These are phyloP conservation scores for Oplegnathus fasciatus DNA, from an alignment of 2,113 vertebrate species.

Conservation along the genomic window DNA sequence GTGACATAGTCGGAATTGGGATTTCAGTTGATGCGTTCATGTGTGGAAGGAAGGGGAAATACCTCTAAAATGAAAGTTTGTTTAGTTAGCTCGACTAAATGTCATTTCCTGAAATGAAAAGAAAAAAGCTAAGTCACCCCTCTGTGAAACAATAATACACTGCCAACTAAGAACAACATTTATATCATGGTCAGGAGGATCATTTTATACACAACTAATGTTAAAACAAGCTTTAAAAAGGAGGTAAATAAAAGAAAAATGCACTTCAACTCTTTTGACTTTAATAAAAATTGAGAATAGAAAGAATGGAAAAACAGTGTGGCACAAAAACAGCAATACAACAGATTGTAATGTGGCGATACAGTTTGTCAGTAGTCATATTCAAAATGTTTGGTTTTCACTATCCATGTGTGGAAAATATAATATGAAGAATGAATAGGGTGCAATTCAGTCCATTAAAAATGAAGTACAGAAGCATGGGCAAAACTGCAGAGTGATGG, in stretches of 20 bases:
- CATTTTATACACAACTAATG: neutral
- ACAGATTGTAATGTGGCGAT: neutral
- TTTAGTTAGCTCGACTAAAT: constrained; percentile 17
- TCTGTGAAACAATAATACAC: neutral
- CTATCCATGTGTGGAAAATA: neutral
- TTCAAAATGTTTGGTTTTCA: neutral
- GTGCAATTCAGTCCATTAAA: neutral
- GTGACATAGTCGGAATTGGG: neutral
- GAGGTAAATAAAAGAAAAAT: neutral
- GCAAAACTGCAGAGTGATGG: too few species aligned
- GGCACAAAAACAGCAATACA: neutral
- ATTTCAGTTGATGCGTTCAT: neutral
- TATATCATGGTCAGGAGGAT: neutral
- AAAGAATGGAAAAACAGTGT: neutral
- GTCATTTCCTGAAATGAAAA: constrained; percentile 31
- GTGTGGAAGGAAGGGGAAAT: constrained; percentile 31
- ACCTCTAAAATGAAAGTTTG: constrained; percentile 5
- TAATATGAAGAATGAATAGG: neutral
- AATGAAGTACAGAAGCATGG: neutral
- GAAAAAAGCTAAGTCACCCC: neutral
- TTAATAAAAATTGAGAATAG: neutral
- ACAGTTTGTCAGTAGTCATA: neutral
- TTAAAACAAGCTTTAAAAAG: neutral
- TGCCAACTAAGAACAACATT: neutral
- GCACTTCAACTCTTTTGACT: neutral